Base-by-base conservation (phyloP, 2,888 invertebrate species). In the Amblyteles armatorius region DNA sequence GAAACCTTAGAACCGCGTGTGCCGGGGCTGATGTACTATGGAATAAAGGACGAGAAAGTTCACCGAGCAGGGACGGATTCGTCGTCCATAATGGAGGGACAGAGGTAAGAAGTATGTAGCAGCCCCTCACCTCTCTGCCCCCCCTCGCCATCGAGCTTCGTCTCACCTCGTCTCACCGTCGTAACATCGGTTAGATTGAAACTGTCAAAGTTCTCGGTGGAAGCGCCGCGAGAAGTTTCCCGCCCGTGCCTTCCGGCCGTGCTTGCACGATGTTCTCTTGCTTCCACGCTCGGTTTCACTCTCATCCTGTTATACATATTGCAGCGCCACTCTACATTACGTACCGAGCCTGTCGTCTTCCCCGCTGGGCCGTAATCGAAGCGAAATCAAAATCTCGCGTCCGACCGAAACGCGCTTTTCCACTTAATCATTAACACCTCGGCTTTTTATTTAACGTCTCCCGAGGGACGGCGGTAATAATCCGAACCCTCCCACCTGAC, bases 181-280 rank as follows among this genome's bases (percentile, higher is more conserved):
- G 85, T 81, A 79, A 81, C 84, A 87, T 88, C 79, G 84, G 86
- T 84, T 86, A 88, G 89, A 91, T 91, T 89, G 91, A 90, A 90
- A 90, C 89, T 91, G 90, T 90, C 91, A 90, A 91, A 91, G 88
- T 90, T 90, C 85, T 76, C 57, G 65, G 29, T 26, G 63, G 19
- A 1, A 33, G 19, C 19, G 73, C 73, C 73, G 33, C 44, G 80
- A 71, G 82, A 87, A 88, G 86, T 84, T 85, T 83, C 52, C 63
- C 29, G 29, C 55, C 44, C 81, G 73, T 50, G 73, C 74, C 71
- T 79, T 79, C 73, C 63, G 68, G 60, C 65, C 11, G 40, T 68
- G 76, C 78, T 78, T 73, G 50, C 81, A 82, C 57, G 72, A 60
- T 79, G 77, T 73, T 73, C 73, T 19, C 52, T 33, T 36, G 52